These are phyloP conservation scores for Nyctereutes procyonoides DNA, from an alignment of 2,113 vertebrate genomes.

Conservation along the genomic window DNA sequence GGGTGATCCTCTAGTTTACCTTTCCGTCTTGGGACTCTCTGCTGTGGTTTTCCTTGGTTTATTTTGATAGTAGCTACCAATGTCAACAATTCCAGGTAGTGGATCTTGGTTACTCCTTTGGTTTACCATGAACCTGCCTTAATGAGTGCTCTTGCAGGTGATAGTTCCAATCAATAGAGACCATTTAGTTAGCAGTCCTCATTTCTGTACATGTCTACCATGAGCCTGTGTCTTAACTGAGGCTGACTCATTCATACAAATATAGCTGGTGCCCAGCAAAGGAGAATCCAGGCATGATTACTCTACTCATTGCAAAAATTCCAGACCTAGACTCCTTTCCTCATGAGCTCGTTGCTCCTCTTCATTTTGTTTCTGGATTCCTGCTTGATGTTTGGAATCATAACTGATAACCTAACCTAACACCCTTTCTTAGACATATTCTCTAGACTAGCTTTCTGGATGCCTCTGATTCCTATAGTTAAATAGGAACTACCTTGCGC, in stretches of 20 bases:
- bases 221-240: background rate
- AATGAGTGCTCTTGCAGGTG: background rate
- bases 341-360: background rate
- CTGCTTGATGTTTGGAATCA: background rate
- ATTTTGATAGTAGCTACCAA: background rate
- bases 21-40: background rate
- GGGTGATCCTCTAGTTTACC: background rate
- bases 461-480: background rate
- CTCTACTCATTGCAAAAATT: background rate
- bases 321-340: background rate
- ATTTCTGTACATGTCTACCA: background rate
- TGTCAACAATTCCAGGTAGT: background rate
- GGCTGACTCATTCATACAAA: background rate
- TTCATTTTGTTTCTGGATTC: constrained; percentile 17
- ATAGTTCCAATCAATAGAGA: background rate
- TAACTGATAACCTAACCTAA: background rate
- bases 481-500: background rate
- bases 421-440: background rate
- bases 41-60: background rate
- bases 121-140: background rate
- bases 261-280: background rate
- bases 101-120: background rate
- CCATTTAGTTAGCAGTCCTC: background rate
- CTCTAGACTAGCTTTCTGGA: background rate
- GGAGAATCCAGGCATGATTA: background rate